These are phyloP conservation scores for Drepanosiphum platanoidis DNA, from an alignment of 2,888 invertebrate genomes.

Conservation along the genomic window DNA sequence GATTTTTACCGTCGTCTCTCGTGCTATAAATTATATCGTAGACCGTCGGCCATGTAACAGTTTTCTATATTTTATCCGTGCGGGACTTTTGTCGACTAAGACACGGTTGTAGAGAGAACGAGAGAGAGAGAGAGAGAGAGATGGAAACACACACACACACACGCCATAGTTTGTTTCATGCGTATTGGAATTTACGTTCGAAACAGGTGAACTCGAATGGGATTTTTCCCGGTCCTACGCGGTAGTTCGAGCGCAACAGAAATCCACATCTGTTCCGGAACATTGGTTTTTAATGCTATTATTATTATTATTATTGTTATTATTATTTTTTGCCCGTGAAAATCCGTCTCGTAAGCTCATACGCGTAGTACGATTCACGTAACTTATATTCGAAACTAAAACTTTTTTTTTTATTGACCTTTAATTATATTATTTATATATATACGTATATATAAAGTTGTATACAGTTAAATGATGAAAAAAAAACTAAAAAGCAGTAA, in stretches of 20 bases:
- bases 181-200: neutral
- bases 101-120: no score
- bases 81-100: neutral
- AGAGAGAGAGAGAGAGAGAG: no score
- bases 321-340: neutral
- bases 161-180: neutral
- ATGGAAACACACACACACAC: neutral
- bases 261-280: conserved; percentile 2
- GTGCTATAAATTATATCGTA: no score
- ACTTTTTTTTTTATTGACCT: neutral
- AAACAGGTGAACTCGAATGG: neutral
- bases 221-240: neutral
- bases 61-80: neutral
- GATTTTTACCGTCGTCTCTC: no score
- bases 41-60: no score
- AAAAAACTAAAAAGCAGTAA: no score
- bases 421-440: no score
- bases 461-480: no score
- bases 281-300: neutral
- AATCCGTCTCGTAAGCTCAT: neutral
- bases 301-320: neutral
- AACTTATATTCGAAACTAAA: neutral
- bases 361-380: neutral
- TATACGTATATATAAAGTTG: no score
- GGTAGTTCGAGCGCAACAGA: neutral